Conservation (phyloP, 1,140 invertebrate species). For the Drosophila carrolli region DNA sequence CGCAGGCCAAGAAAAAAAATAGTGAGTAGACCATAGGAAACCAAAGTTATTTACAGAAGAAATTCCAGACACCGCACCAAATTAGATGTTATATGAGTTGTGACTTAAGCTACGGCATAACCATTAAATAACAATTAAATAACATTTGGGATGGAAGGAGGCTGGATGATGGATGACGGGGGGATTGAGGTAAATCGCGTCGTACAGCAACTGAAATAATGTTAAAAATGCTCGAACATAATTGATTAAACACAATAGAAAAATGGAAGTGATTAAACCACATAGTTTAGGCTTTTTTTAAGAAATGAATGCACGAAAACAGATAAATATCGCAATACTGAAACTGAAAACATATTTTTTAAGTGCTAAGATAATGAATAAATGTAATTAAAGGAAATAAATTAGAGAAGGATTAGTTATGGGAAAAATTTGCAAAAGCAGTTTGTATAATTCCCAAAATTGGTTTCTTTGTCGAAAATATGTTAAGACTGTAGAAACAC, state of each 20-base stretch:
- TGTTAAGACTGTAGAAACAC: not conserved
- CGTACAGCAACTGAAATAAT: constrained; percentile 49
- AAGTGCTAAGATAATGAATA: not conserved
- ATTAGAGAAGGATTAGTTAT: not conserved
- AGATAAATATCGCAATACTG: not conserved
- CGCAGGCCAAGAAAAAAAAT: constrained; percentile 30
- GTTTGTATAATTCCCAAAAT: too few relatives aligned
- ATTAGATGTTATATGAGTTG: constrained; percentile 37
- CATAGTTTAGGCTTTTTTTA: not conserved
- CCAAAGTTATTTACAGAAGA: constrained; percentile 45
- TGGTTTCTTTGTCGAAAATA: too few relatives aligned
- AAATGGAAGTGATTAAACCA: not conserved
- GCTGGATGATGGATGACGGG: constrained; percentile 19
- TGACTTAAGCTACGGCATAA: constrained; percentile 65
- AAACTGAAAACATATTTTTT: not conserved
- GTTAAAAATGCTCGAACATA: constrained; percentile 54
- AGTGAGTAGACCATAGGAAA: constrained; percentile 24
- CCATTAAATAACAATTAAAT: constrained; percentile 72
- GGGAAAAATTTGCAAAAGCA: not conserved
- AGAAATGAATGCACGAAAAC: not conserved
- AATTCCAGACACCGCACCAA: constrained; percentile 60
- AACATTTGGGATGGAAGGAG: constrained; percentile 30
- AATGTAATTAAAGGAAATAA: not conserved
- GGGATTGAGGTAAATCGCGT: constrained; percentile 23
- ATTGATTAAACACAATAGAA: constrained; percentile 7